Base-by-base conservation (phyloP, 2,797 vertebrate genomes). In the Ispidina picta region DNA sequence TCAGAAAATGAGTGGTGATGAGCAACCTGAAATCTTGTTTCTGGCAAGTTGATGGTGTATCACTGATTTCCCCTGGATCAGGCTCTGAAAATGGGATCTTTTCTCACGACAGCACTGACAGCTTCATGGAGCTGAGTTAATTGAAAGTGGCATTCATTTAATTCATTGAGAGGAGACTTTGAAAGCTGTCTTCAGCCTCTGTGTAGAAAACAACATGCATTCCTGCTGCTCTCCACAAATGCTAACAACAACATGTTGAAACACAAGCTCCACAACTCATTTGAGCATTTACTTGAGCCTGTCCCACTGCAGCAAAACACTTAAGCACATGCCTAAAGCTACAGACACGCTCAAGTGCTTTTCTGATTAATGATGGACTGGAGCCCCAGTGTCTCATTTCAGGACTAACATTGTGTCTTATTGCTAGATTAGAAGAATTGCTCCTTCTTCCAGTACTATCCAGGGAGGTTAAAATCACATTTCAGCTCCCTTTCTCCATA, bases 311-410 rank as follows among this genome's bases (percentile, higher is more conserved):
- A 88, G 66, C 71, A 88, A 88, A 90, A 87, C 77, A 86, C 77
- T 93, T 91, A 51, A 88, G 63, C 48, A 75, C 46, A 70, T 49
- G 83, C 93, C 94, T 95, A 72, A 94, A 93, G 89, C 62, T 85
- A 92, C 1, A 92, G 84, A 63, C 76, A 89, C 31, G 84, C 89
- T 93, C 76, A 87, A 92, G 84, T 86, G 86, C 69, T 83, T 90
- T 78, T 74, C 75, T 95, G 90, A 94, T 75, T 90, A 89, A 87
- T 80, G 88, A 89, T 63, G 76, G 73, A 85, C 86, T 31, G 28
- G 48, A 92, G 79, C 84, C 84, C 87, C 44, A 94, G 79, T 83
- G 79, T 96, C 86, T 94, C 83, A 95, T 96, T 93, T 93, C 72
- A 72, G 88, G 76, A 79, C 63, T 83, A 89, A 85, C 75, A 48